Base-by-base conservation (phyloP, 2,113 vertebrate species). In the Amia ocellicauda region DNA sequence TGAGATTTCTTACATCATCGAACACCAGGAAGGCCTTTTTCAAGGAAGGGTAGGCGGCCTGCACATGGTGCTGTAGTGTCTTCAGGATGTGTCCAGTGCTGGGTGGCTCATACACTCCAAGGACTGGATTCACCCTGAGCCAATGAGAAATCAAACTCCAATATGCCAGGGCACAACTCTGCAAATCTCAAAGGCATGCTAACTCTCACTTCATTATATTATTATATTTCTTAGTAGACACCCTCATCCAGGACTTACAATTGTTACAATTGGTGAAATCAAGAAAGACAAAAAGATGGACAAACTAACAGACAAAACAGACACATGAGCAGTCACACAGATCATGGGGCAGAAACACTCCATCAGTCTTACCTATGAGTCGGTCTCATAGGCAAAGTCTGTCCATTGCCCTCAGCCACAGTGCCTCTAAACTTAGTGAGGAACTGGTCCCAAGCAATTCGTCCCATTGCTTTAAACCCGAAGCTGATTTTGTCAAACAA, bases 381-480 rank as follows among this genome's bases (percentile, higher is more conserved):
- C 58, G 76, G 65, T 17, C 58, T 69, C 2, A 16, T 42, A 26
- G 69, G 50, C 58, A 27, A 4, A 7, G 16, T 10, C 42, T 58
- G 27, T 1, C 22, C 64, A 1, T 56, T 60, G 59, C 76, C 70
- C 24, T 53, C 68, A n/a, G 11, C 28, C 1, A 17, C 55, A 55
- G 56, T 43, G 36, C 73, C 66, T 20, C 11, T 1, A 41, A 83
- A 47, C 5, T 68, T 76, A 19, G 77, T 69, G 60, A 85, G 66
- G 70, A 92, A 87, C 31, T 80, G 47, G 40, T 85, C 77, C 85
- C 85, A 87, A 0, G 59, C 59, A 67, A 84, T 74, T 58, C 43
- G 81, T 41, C 58, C 63, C 23, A 72, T 76, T 59, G 71, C 50
- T 76, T 61, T 78, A 47, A 86, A 54, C 24, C 74, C 73, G 66